These are phyloP conservation scores for Cyclura pinguis DNA, from an alignment of 2,797 vertebrate genomes.

Conservation along the genomic window DNA sequence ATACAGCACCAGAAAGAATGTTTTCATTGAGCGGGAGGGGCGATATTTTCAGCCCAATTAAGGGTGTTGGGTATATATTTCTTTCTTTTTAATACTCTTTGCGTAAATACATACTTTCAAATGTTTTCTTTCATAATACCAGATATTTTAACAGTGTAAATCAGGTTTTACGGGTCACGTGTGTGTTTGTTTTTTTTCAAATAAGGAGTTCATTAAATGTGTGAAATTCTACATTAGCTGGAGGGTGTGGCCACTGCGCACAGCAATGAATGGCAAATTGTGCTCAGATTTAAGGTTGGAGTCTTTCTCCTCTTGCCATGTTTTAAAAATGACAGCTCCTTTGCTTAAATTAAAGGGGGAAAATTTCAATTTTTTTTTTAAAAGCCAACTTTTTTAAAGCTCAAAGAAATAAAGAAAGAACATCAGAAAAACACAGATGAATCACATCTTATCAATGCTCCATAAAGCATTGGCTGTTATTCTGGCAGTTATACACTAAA, in stretches of 20 bases:
- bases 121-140: constrained; percentile 73
- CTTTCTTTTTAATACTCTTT: constrained; percentile 56
- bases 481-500: no score
- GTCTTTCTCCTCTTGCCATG: neutral
- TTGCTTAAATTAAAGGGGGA: constrained; percentile 3
- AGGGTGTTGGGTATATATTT: constrained; percentile 40
- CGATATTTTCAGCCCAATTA: constrained; percentile 77
- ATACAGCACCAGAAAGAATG: constrained; percentile 78
- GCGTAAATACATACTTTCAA: constrained; percentile 75
- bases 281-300: constrained; percentile 70
- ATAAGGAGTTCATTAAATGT: constrained; percentile 83
- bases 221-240: constrained; percentile 81
- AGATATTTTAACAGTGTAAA: constrained; percentile 80
- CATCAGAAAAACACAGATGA: no score
- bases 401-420: neutral
- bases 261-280: constrained; percentile 76
- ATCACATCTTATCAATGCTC: neutral
- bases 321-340: constrained; percentile 55
- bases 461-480: no score
- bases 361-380: neutral
- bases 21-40: constrained; percentile 67
- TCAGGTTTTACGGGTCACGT: constrained; percentile 81
- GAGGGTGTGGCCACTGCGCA: constrained; percentile 73
- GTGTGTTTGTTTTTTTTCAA: constrained; percentile 64
- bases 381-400: neutral